Percentiles rank a stretch among this genome's conserved stretches.
phyloP scores from a whole-genome alignment of 2,113 vertebrate species.

The Brachyistius frenatus region DNA sequence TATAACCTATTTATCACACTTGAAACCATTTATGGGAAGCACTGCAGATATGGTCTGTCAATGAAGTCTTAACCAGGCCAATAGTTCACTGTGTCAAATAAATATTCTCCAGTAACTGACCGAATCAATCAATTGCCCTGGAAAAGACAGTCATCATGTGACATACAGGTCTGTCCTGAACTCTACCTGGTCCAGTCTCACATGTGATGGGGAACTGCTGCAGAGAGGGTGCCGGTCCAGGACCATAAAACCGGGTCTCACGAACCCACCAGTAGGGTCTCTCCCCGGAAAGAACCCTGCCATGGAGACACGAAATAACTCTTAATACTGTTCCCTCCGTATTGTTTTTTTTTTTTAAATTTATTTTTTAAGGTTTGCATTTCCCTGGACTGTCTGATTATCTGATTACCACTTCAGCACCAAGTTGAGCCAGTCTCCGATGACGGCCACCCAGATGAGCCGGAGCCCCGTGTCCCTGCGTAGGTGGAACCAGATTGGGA shows the following conservation, averaged over 20 bases:
- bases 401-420: conserved; percentile 93
- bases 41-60: neutral
- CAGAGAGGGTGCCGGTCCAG: conserved; percentile 67
- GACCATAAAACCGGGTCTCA: conserved; percentile 84
- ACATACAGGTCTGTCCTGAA: neutral
- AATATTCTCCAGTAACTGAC: neutral
- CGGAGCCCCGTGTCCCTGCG: conserved; percentile 86
- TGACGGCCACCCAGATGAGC: conserved; percentile 95
- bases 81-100: conserved; percentile 12
- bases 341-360: neutral
- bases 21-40: conserved; percentile 17
- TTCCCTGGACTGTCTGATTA: neutral
- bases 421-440: conserved; percentile 97
- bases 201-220: conserved; percentile 86
- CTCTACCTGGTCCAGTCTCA: conserved; percentile 87
- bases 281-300: conserved; percentile 85
- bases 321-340: rapidly evolving
- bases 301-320: neutral
- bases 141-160: neutral
- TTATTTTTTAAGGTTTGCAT: neutral
- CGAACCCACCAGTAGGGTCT: conserved; percentile 88
- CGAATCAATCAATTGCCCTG: neutral
- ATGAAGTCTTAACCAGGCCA: conserved; percentile 16
- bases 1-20: conserved; percentile 22
- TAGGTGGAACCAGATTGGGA: conserved; percentile 95